Evolutionary conservation across 2,888 invertebrate genomes (phyloP).

Genomic region (Drosophila paranaensis): DNA sequence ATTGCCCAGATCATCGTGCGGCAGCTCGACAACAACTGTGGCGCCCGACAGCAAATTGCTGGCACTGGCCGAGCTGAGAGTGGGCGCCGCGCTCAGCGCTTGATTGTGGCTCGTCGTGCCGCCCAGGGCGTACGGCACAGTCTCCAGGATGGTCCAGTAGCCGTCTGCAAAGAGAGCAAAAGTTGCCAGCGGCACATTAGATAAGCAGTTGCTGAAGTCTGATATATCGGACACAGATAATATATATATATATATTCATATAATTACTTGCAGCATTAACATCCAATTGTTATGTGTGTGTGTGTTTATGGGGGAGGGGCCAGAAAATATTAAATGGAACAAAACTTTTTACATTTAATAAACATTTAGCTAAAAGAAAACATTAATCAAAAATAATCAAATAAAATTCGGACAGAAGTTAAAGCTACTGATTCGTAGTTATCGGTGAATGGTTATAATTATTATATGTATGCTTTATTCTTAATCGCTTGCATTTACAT

Average conservation of each 20-base stretch:
- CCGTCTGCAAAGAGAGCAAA: slow-evolving; percentile 73
- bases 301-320: slow-evolving; percentile 16
- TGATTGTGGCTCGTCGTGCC: slow-evolving; percentile 50
- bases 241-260: slow-evolving; percentile 1
- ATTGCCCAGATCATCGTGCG: slow-evolving; percentile 81
- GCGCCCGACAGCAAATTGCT: slow-evolving; percentile 75
- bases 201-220: not conserved
- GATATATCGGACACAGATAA: not conserved
- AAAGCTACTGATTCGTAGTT: not conserved
- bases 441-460: slow-evolving; percentile 20
- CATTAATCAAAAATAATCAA: slow-evolving; percentile 2
- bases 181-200: slow-evolving; percentile 11
- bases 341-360: slow-evolving; percentile 1
- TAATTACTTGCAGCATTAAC: slow-evolving; percentile 65
- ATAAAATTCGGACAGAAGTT: not conserved
- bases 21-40: slow-evolving; percentile 83
- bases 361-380: slow-evolving; percentile 9
- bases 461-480: slow-evolving; percentile 67
- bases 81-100: slow-evolving; percentile 46
- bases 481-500: slow-evolving; percentile 66
- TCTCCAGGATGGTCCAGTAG: slow-evolving; percentile 84
- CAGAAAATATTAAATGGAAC: slow-evolving; percentile 4
- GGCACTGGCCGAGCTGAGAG: slow-evolving; percentile 48
- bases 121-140: slow-evolving; percentile 83
- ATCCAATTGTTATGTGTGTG: slow-evolving; percentile 35